Conservation (phyloP, 1,140 invertebrate genomes). For the Rhagoletis pomonella region DNA sequence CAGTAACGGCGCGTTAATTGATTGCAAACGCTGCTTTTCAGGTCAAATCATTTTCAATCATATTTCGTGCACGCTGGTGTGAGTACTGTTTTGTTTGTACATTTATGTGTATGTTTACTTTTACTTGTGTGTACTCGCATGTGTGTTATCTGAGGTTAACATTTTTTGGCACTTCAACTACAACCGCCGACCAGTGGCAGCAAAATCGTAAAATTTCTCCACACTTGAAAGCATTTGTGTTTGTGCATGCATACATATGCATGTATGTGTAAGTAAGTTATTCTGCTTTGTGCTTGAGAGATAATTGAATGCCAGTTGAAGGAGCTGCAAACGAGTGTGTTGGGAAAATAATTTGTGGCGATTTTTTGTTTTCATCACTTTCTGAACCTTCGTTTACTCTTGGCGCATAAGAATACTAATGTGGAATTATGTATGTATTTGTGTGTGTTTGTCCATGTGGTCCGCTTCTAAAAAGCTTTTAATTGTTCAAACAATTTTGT, state of each 20-base stretch:
- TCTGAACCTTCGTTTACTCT: not conserved
- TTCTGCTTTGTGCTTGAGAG: not conserved
- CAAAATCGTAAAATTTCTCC: not conserved
- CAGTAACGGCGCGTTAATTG: conserved; percentile 19
- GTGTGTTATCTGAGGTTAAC: not conserved
- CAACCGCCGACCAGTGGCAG: not conserved
- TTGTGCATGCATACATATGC: not conserved
- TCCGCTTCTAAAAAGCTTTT: conserved; percentile 21
- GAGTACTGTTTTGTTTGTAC: not conserved
- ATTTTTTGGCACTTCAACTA: conserved; percentile 24
- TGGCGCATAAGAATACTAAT: not conserved
- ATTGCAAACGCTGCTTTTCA: conserved; percentile 41
- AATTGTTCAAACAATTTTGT: conserved; percentile 50
- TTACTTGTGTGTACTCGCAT: not conserved
- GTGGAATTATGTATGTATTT: not conserved
- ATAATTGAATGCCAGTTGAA: conserved; percentile 33
- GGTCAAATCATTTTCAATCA: conserved; percentile 48
- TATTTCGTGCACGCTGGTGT: not conserved
- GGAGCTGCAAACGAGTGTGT: not conserved
- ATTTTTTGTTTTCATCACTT: not conserved
- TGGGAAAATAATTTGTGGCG: not conserved
- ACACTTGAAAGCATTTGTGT: not conserved
- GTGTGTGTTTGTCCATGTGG: not conserved
- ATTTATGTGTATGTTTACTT: not conserved
- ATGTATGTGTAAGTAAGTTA: not conserved